Conservation (phyloP, 2,113 vertebrate genomes). For the Uropsilus gracilis region DNA sequence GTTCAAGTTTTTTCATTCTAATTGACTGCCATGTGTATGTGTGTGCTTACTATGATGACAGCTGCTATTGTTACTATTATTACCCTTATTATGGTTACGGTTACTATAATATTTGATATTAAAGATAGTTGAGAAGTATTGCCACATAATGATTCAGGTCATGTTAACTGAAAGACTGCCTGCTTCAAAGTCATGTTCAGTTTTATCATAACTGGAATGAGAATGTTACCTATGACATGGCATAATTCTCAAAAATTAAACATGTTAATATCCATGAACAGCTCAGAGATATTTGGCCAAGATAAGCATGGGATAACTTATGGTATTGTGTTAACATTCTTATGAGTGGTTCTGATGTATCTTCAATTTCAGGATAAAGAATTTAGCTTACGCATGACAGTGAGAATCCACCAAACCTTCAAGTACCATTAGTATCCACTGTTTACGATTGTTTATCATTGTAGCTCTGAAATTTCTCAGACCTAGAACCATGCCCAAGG, state of each 20-base stretch:
- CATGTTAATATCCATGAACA: not conserved
- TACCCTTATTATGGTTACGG: not conserved
- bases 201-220: constrained; percentile 20
- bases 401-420: not conserved
- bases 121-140: not conserved
- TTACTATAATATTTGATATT: not conserved
- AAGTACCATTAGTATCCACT: not conserved
- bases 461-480: not conserved
- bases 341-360: not conserved
- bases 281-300: not conserved
- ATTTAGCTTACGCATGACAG: not conserved
- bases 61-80: not conserved
- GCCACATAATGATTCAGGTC: not conserved
- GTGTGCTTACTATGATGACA: not conserved
- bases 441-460: not conserved
- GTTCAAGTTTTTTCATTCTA: not conserved
- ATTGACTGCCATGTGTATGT: not conserved
- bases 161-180: not conserved
- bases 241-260: not conserved
- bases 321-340: not conserved
- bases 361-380: not conserved
- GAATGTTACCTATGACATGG: not conserved
- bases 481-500: not conserved
- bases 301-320: not conserved
- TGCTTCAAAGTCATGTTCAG: not conserved